A percentile compares a stretch with the other conserved stretches of the same genome.
Evolutionary conservation across 2,113 vertebrate species (phyloP).

Genomic region (Motacilla alba): DNA sequence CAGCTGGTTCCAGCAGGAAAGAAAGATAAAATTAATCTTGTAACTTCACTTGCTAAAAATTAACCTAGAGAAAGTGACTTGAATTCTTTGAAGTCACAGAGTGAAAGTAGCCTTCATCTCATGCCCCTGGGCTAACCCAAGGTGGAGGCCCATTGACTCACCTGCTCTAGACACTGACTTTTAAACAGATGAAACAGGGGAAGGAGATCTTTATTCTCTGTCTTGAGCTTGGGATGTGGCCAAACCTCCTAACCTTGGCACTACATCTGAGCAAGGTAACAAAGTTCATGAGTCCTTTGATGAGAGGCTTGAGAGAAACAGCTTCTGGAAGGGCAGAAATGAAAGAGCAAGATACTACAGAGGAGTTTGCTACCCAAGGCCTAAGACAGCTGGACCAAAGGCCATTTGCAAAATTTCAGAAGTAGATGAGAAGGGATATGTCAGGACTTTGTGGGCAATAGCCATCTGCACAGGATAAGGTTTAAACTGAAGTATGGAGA

Average conservation of each 20-base stretch:
- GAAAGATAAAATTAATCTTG: background rate
- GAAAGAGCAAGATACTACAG: background rate
- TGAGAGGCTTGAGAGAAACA: background rate
- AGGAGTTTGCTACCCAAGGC: background rate
- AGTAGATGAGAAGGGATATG: background rate
- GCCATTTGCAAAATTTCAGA: background rate
- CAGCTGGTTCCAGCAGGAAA: background rate
- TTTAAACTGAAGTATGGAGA: background rate
- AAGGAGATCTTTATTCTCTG: background rate
- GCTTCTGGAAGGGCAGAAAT: background rate
- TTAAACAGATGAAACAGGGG: background rate
- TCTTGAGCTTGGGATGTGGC: background rate
- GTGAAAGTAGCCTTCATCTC: background rate
- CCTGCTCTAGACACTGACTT: background rate
- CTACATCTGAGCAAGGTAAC: background rate
- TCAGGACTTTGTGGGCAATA: background rate
- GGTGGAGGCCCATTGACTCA: background rate
- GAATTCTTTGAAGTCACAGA: background rate
- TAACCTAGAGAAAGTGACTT: background rate
- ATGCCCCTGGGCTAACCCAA: background rate
- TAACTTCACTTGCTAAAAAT: background rate
- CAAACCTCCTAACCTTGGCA: background rate
- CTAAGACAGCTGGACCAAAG: background rate
- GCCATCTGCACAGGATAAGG: background rate
- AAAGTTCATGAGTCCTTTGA: background rate